Percentiles rank a stretch among this genome's conserved stretches.
Evolutionary conservation across 2,113 vertebrate species (phyloP).

Genomic region (Lophochroa leadbeateri): DNA sequence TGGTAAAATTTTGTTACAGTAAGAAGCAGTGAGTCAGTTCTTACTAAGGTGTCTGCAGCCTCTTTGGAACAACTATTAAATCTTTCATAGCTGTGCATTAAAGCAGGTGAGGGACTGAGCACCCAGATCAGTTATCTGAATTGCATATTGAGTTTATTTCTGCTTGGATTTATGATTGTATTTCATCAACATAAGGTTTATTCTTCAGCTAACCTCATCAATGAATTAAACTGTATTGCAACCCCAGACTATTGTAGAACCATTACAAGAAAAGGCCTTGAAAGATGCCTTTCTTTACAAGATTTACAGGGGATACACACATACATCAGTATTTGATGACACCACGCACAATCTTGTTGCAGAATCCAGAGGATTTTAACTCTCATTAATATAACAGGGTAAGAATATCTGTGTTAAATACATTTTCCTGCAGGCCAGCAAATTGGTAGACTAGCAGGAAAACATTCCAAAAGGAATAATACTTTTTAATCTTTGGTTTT

Average conservation of each 20-base stretch:
- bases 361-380: not conserved
- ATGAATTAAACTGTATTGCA: not conserved
- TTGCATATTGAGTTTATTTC: not conserved
- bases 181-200: not conserved
- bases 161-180: not conserved
- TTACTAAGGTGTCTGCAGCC: not conserved
- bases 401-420: not conserved
- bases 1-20: not conserved
- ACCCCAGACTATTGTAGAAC: not conserved
- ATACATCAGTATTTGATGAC: not conserved
- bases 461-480: not conserved
- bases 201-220: not conserved
- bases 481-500: not conserved
- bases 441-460: not conserved
- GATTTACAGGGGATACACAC: not conserved
- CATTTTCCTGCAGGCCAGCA: not conserved
- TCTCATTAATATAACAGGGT: not conserved
- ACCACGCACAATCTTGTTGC: not conserved
- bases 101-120: not conserved
- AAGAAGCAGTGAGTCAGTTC: not conserved
- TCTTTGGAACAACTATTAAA: not conserved
- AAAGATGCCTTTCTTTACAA: not conserved
- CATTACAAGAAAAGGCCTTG: not conserved
- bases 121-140: not conserved
- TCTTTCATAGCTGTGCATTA: not conserved